A percentile compares a stretch with the other conserved stretches of the same genome.
phyloP scores from a whole-genome alignment of 2,888 invertebrate genomes.

The Criorhina ranunculi region DNA sequence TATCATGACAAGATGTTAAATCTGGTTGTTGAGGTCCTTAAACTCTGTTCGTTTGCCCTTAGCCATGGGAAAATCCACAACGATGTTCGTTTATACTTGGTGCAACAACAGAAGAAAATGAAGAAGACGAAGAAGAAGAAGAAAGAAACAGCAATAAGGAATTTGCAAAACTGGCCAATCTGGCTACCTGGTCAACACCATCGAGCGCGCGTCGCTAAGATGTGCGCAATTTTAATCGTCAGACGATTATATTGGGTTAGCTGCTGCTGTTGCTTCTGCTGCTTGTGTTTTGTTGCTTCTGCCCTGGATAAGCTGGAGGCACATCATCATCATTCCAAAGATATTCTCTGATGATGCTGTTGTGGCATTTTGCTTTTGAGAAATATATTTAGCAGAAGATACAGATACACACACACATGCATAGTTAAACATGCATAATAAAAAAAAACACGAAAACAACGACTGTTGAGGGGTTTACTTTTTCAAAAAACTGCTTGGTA shows the following conservation, averaged over 20 bases:
- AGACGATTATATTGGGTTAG: slow-evolving; percentile 42
- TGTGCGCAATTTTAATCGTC: slow-evolving; percentile 64
- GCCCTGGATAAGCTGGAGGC: slow-evolving; percentile 48
- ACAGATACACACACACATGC: too few species aligned
- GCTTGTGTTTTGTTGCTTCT: slow-evolving; percentile 27
- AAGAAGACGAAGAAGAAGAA: neutral
- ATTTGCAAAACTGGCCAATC: slow-evolving; percentile 61
- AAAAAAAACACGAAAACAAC: too few species aligned
- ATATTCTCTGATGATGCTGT: slow-evolving; percentile 20
- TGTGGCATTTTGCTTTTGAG: neutral
- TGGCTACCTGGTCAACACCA: slow-evolving; percentile 60
- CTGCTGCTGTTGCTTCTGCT: slow-evolving; percentile 37
- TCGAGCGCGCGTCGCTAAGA: slow-evolving; percentile 46
- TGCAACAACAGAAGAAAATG: slow-evolving; percentile 1
- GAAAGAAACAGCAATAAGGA: slow-evolving; percentile 31
- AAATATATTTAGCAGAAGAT: too few species aligned
- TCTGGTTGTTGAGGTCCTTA: slow-evolving; percentile 44
- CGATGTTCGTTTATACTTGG: neutral
- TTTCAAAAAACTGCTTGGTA: too few species aligned
- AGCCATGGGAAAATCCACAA: slow-evolving; percentile 43
- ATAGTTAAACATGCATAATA: too few species aligned
- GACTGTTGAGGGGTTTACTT: too few species aligned
- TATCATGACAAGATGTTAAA: slow-evolving; percentile 15
- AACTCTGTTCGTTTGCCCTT: slow-evolving; percentile 49
- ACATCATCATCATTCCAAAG: slow-evolving; percentile 57